Evolutionary conservation across 2,888 invertebrate genomes (phyloP).

Genomic region (Ichneumon xanthorius): DNA sequence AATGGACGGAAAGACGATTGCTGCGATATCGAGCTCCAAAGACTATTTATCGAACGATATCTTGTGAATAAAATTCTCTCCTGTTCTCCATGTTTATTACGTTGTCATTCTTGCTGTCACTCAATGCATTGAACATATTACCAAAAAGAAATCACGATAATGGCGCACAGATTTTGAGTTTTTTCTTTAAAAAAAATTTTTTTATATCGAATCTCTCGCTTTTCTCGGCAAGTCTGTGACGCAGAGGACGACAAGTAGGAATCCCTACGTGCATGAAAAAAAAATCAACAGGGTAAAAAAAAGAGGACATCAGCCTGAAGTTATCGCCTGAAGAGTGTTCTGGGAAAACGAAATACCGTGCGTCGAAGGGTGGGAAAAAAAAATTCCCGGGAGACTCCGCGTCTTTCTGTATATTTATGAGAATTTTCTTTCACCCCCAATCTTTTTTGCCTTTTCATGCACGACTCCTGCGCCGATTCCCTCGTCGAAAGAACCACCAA

Average conservation of each 20-base stretch:
- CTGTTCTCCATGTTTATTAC: neutral
- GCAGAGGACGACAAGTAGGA: neutral
- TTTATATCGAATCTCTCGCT: neutral
- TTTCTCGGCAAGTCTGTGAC: neutral
- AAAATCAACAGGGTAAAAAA: neutral
- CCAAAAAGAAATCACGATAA: neutral
- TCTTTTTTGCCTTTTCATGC: conserved; percentile 10
- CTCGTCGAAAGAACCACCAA: conserved; percentile 2
- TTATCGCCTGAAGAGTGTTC: conserved; percentile 1
- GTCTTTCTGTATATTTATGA: conserved; percentile 54
- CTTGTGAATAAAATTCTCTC: neutral
- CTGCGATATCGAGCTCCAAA: conserved; percentile 6
- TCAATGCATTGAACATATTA: neutral
- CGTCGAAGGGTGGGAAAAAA: neutral
- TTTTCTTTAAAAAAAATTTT: neutral
- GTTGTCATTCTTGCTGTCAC: neutral
- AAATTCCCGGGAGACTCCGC: conserved; percentile 9
- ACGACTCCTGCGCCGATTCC: neutral
- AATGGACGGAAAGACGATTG: neutral
- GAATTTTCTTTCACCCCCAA: conserved; percentile 22
- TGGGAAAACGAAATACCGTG: conserved; percentile 1
- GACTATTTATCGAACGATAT: conserved; percentile 5
- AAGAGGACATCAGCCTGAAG: neutral
- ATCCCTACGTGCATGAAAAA: neutral
- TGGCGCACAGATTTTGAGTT: neutral